Evolutionary conservation across 2,888 invertebrate species (phyloP), one percentile per base, ranked within the genome.

Genomic region (Lasiommata megera): DNA sequence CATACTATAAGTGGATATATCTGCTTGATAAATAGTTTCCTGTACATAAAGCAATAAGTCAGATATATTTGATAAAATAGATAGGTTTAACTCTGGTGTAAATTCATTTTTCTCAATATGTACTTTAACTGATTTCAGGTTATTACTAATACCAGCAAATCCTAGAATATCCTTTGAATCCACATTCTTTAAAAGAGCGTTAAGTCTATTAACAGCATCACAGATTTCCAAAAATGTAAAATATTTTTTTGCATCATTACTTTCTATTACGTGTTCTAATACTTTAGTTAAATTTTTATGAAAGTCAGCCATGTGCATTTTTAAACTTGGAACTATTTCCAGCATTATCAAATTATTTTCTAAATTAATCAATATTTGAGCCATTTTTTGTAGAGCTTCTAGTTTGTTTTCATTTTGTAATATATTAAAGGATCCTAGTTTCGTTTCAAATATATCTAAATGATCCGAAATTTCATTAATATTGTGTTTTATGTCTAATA

Each of bases 211-310:
- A 1, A 89, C 76, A 6, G 78, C 77, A 64, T 86, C 80, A 64
- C 88, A 89, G 63, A 88, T 78, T 76, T 84, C 83, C 65, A 86
- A 77, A 12, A 89, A 70, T 8, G 66, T 66, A 43, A 82, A 80
- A 67, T 90, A 90, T 74, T 88, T 88, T 8, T 71, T 74, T 1
- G 82, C 75, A 23, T 89, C 84, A 62, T 90, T 88, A 65, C 81
- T 81, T 64, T 93, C 92, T 54, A 93, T 84, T 3, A 93, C 92
- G 61, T 92, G 92, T 72, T 93, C 92, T 54, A 93, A 81, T 8
- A 92, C 76, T 63, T 90, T 89, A 0, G 93, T 93, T 14, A 93
- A 73, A 65, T 92, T 73, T 84, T 92, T 82, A 76, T 93, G 74
- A 79, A 88, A 79, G 61, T 77, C 38, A 66, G 77, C 67, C 85